Evolutionary conservation across 1,140 invertebrate species (phyloP).

Genomic region (Eulimnadia texana): DNA sequence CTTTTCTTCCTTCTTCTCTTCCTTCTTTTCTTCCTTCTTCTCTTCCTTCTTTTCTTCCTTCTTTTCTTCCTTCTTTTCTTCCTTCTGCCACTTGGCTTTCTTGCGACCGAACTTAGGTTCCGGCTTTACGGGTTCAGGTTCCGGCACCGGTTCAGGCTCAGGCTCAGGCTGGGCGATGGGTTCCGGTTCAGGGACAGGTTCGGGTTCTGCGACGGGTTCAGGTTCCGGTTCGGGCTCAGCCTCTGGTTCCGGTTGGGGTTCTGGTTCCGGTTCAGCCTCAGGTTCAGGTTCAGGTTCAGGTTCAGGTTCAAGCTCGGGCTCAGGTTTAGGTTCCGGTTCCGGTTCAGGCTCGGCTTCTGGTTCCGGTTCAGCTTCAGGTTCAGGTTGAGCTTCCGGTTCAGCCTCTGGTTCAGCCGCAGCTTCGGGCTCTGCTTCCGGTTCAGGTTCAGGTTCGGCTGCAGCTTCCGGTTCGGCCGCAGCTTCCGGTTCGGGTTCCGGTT

Average conservation of each 20-base stretch:
- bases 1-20: constrained; percentile 10
- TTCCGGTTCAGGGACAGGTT: constrained; percentile 5
- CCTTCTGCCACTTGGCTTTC: constrained; percentile 13
- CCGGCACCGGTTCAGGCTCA: constrained; percentile 12
- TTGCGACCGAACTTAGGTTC: constrained; percentile 5
- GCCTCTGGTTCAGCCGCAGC: constrained; percentile 1
- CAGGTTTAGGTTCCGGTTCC: not conserved
- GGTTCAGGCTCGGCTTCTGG: constrained; percentile 8
- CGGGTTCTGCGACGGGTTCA: constrained; percentile 14
- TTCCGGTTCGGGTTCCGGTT: not conserved
- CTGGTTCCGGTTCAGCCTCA: not conserved
- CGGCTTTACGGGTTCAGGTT: constrained; percentile 5
- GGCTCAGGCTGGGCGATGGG: not conserved
- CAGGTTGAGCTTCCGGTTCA: not conserved
- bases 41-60: constrained; percentile 13
- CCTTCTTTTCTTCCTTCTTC: constrained; percentile 13
- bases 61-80: not conserved
- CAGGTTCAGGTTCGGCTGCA: not conserved
- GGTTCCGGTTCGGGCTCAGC: constrained; percentile 7
- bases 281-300: constrained; percentile 8
- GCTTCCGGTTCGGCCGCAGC: not conserved
- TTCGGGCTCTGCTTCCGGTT: not conserved
- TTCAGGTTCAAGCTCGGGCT: not conserved
- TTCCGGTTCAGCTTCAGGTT: not conserved
- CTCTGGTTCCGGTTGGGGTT: constrained; percentile 8